These are phyloP conservation scores for Plestiodon gilberti DNA, from an alignment of 2,113 vertebrate genomes.

Conservation along the genomic window DNA sequence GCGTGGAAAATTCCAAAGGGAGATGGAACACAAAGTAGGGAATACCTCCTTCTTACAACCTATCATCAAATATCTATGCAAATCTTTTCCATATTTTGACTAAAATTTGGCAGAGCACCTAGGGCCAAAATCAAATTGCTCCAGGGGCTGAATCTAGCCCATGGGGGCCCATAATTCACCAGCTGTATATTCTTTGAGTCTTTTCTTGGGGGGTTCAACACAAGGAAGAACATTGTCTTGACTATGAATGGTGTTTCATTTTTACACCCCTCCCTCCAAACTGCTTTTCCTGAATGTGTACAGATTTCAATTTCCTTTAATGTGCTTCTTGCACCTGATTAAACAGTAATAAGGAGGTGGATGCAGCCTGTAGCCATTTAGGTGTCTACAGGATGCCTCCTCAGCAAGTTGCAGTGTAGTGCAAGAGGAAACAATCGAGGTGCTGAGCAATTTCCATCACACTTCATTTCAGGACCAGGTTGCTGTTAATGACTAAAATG, in stretches of 20 bases:
- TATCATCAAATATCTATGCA: neutral
- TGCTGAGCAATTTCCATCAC: conserved; percentile 18
- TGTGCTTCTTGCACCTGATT: neutral
- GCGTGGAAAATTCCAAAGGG: neutral
- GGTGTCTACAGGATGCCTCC: neutral
- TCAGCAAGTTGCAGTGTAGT: neutral
- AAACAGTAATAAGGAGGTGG: conserved; percentile 14
- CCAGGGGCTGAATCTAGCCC: neutral
- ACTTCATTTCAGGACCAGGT: conserved; percentile 31
- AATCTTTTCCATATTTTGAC: neutral
- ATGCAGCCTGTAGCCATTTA: neutral
- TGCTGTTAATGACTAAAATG: neutral
- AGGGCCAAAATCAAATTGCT: neutral
- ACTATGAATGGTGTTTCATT: neutral
- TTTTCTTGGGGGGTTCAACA: rapidly evolving
- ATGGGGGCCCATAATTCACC: too few relatives aligned
- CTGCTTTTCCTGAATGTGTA: neutral
- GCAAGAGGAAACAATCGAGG: conserved; percentile 7
- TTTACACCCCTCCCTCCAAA: neutral
- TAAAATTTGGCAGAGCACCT: neutral
- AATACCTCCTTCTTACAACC: neutral
- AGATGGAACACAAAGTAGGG: neutral
- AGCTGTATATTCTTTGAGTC: neutral
- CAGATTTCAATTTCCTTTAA: conserved; percentile 9
- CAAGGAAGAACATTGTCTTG: neutral